Conservation (phyloP, 2,888 invertebrate species). For the Teleiodes luculella region DNA sequence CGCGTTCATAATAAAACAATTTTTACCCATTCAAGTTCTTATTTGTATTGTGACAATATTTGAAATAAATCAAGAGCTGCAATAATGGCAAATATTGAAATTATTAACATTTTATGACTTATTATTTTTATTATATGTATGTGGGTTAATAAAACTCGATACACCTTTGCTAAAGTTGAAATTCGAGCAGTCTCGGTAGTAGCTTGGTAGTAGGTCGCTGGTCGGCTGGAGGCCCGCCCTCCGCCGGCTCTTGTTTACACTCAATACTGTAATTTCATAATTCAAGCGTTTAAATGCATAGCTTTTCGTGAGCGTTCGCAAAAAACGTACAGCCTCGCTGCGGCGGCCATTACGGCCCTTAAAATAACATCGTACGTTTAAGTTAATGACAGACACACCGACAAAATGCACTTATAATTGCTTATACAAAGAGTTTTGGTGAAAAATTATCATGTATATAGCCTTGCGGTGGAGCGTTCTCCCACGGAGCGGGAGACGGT, state of each 20-base stretch:
- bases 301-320: constrained; percentile 71
- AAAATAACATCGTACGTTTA: constrained; percentile 79
- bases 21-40: background rate
- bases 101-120: too few relatives aligned
- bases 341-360: constrained; percentile 73
- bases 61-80: too few relatives aligned
- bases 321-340: constrained; percentile 63
- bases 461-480: constrained; percentile 46
- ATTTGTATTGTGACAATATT: too few relatives aligned
- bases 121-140: too few relatives aligned
- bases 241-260: constrained; percentile 61
- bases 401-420: constrained; percentile 77
- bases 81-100: too few relatives aligned
- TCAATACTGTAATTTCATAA: constrained; percentile 77
- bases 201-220: too few relatives aligned
- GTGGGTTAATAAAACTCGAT: too few relatives aligned
- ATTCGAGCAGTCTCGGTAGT: constrained; percentile 19
- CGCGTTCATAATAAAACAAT: constrained; percentile 14
- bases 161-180: background rate
- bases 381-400: constrained; percentile 77
- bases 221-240: constrained; percentile 26
- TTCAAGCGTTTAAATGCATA: constrained; percentile 78
- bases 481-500: constrained; percentile 38
- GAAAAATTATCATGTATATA: constrained; percentile 69
- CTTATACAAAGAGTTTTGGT: constrained; percentile 74